Evolutionary conservation across 2,113 vertebrate species (phyloP), one percentile per base, ranked within the genome.

Genomic region (Megaleporinus macrocephalus): DNA sequence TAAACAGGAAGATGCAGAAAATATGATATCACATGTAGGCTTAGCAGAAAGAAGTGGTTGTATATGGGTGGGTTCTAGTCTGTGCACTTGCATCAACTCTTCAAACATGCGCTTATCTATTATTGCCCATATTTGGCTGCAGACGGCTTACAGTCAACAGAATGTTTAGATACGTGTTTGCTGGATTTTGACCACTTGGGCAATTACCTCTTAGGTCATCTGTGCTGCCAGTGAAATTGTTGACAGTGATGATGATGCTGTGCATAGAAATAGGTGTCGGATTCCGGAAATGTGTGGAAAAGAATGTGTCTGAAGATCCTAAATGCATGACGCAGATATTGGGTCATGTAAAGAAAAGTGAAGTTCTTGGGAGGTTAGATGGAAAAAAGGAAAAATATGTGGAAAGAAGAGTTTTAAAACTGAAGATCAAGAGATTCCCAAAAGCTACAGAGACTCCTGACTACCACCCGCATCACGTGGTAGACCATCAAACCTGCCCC

Each of bases 1-100:
- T 72, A 30, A 61, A 73, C 53, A 72, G 68, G 78, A 62, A 61
- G 69, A 47, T 16, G 18, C 33, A 27, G 15, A 61, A 80, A 27
- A 62, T n/a, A 49, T 61, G 68, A 72, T 20, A 12, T 72, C 55
- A 80, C 57, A 79, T n/a, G 33, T 3, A 62, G 20, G 4, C 13
- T 53, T 15, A 53, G 22, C 29, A 12, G 1, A 77, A 65, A 62
- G 29, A 27, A 47, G 22, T 61, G 7, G 4, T 59, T 22, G 6
- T 59, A 55, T 5, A 24, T 24, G n/a, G 6, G 15, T 11, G 9
- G 36, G 36, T 36, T 36, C 7, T 36, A 36, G 41, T 9, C 41
- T 44, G 41, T 10, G 9, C 10, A 44, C 5, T 44, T 44, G 41
- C 41, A 44, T 44, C 41, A 44, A 44, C 41, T 44, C 41, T 61